Conservation (phyloP, 2,888 invertebrate genomes). For the Drosophila borborema region DNA sequence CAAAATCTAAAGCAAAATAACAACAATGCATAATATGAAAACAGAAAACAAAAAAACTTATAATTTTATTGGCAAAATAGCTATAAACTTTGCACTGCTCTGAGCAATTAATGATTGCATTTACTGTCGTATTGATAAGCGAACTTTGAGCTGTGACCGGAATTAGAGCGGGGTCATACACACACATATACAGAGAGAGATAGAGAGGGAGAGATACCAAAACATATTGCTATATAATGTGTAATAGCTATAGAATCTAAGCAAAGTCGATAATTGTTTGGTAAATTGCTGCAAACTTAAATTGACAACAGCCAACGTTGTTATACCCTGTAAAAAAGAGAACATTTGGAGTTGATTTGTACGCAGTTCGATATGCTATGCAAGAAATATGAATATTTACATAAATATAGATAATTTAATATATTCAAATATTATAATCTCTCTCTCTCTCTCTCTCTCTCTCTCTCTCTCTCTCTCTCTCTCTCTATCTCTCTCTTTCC, state of each 20-base stretch:
- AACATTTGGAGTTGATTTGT: neutral
- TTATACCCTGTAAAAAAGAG: constrained; percentile 1
- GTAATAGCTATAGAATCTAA: constrained; percentile 11
- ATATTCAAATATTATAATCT: no score
- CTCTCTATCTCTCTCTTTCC: neutral
- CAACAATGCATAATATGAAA: constrained; percentile 19
- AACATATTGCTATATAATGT: constrained; percentile 10
- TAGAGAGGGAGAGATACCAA: neutral
- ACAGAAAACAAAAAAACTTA: constrained; percentile 11
- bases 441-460: no score
- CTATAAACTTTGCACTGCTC: constrained; percentile 58
- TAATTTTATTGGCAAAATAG: constrained; percentile 37
- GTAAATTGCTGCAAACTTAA: neutral
- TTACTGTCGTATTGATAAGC: constrained; percentile 42
- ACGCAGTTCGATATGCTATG: neutral
- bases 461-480: neutral
- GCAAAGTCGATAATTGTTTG: constrained; percentile 1
- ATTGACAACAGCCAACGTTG: neutral
- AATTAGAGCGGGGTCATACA: constrained; percentile 56
- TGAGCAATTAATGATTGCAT: constrained; percentile 54
- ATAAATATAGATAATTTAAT: neutral
- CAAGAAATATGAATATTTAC: neutral
- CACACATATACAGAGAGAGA: neutral
- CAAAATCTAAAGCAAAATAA: constrained; percentile 15
- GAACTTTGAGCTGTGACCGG: constrained; percentile 50